Percentiles rank a stretch among this genome's conserved stretches.
Conservation (phyloP, 2,888 invertebrate species). For the Cremastobaeus sp. region DNA sequence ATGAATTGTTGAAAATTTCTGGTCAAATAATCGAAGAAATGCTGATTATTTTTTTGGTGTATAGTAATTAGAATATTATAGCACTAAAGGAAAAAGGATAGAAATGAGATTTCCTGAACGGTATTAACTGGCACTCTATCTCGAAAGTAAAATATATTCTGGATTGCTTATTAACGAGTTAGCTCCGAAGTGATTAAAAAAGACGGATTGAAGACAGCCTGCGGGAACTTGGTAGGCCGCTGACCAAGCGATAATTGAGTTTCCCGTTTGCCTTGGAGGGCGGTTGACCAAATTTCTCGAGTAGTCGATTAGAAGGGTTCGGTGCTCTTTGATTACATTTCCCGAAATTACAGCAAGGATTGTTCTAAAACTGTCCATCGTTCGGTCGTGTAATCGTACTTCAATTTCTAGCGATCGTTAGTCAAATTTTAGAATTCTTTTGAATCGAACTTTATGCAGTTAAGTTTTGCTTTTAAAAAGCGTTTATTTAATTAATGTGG, state of each 20-base stretch:
- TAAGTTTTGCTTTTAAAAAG: too few relatives aligned
- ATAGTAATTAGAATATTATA: not conserved
- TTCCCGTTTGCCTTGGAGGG: slow-evolving; percentile 61
- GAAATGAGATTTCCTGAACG: slow-evolving; percentile 10
- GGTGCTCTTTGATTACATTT: slow-evolving; percentile 63
- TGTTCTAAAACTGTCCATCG: slow-evolving; percentile 28
- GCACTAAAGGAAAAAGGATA: too few relatives aligned
- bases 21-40: too few relatives aligned
- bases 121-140: slow-evolving; percentile 3
- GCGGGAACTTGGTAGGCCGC: slow-evolving; percentile 68
- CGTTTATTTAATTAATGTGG: not conserved
- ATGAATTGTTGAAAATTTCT: too few relatives aligned
- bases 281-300: slow-evolving; percentile 73
- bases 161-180: slow-evolving; percentile 67
- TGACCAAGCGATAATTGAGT: slow-evolving; percentile 72
- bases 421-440: slow-evolving; percentile 13
- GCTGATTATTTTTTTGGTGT: not conserved
- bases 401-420: not conserved
- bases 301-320: slow-evolving; percentile 74
- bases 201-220: slow-evolving; percentile 68
- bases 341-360: slow-evolving; percentile 56
- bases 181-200: slow-evolving; percentile 71
- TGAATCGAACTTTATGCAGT: too few relatives aligned
- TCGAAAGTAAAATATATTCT: slow-evolving; percentile 60
- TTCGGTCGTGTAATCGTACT: not conserved